Percentiles rank a stretch among this genome's conserved stretches.
These are phyloP conservation scores for Rambutsinella grinnellia DNA, from an alignment of 2,888 invertebrate species.

Conservation along the genomic window DNA sequence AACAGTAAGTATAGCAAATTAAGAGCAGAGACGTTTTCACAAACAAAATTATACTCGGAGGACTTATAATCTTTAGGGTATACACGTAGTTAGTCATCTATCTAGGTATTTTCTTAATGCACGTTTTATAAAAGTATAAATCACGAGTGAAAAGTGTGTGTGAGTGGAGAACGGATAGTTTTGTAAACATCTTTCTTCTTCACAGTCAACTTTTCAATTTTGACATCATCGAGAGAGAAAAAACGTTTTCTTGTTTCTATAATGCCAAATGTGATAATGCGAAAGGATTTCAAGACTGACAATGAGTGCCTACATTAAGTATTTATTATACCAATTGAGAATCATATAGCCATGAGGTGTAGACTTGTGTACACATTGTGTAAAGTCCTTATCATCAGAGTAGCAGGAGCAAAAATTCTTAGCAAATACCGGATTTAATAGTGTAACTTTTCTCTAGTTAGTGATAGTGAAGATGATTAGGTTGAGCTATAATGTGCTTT, in stretches of 20 bases:
- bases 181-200: slow-evolving; percentile 3
- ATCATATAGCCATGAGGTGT: no score
- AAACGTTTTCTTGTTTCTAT: slow-evolving; percentile 1
- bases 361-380: no score
- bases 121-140: slow-evolving; percentile 18
- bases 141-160: not conserved
- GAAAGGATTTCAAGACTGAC: not conserved
- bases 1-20: not conserved
- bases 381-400: no score
- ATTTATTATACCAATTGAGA: no score
- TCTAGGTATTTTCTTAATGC: not conserved
- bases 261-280: no score
- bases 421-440: slow-evolving; percentile 51
- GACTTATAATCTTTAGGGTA: no score
- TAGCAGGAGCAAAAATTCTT: no score
- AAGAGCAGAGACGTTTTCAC: no score
- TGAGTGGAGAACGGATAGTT: not conserved
- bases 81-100: no score
- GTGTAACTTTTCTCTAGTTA: slow-evolving; percentile 39
- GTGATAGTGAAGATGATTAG: slow-evolving; percentile 2
- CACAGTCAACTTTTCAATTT: slow-evolving; percentile 39
- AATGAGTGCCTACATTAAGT: not conserved
- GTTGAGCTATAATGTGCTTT: not conserved
- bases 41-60: no score
- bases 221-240: slow-evolving; percentile 12